Evolutionary conservation across 2,797 vertebrate genomes (phyloP).

Genomic region (Lithobates pipiens): DNA sequence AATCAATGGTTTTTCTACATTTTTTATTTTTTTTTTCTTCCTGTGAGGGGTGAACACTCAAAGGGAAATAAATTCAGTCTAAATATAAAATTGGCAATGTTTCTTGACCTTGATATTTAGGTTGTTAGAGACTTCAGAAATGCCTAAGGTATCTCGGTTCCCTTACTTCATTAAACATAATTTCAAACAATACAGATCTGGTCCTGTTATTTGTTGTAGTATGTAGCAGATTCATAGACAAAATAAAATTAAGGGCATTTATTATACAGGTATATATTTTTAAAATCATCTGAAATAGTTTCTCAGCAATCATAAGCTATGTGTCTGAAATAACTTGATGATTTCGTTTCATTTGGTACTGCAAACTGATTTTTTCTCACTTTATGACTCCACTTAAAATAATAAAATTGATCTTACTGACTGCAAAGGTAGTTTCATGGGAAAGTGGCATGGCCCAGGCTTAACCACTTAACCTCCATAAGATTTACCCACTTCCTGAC

Average conservation of each 20-base stretch:
- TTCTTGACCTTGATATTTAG: slow-evolving; percentile 12
- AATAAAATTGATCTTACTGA: no score
- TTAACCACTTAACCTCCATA: no score
- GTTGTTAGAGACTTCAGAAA: slow-evolving; percentile 25
- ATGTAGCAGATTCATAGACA: neutral
- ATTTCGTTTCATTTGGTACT: no score
- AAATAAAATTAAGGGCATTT: no score
- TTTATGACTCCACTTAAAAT: no score
- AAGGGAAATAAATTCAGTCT: slow-evolving; percentile 34
- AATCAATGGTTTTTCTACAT: slow-evolving; percentile 38
- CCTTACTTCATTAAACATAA: slow-evolving; percentile 36
- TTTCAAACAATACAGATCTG: slow-evolving; percentile 29
- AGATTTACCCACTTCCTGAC: no score
- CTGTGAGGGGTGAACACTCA: slow-evolving; percentile 11
- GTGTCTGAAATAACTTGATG: no score
- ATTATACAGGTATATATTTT: no score
- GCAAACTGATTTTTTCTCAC: no score
- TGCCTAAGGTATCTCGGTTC: slow-evolving; percentile 20
- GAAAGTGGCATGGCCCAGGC: no score
- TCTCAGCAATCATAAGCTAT: no score
- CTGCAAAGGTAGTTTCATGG: no score
- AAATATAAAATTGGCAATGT: slow-evolving; percentile 34
- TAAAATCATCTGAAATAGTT: neutral
- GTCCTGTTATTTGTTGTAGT: neutral
- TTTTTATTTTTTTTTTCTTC: slow-evolving; percentile 23